Percentiles rank a stretch among this genome's conserved stretches.
These are phyloP conservation scores for Acipenser transmontanus DNA, from an alignment of 2,797 vertebrate genomes.

Conservation along the genomic window DNA sequence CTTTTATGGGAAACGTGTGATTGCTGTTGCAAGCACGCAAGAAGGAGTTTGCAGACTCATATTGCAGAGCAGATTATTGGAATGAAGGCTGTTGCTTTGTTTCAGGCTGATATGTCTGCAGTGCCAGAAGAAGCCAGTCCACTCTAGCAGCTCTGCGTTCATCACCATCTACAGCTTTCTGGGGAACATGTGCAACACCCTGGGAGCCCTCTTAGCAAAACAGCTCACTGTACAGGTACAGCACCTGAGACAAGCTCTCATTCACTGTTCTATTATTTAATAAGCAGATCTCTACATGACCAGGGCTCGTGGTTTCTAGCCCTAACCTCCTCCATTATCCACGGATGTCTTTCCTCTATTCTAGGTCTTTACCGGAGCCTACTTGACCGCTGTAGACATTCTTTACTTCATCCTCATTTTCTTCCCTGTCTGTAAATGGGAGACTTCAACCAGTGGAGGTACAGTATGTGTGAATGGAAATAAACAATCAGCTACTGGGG, in stretches of 20 bases:
- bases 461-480: neutral
- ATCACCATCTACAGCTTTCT: slow-evolving; percentile 58
- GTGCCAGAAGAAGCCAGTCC: slow-evolving; percentile 35
- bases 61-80: neutral
- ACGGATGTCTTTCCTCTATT: slow-evolving; percentile 3
- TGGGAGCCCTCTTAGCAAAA: slow-evolving; percentile 59
- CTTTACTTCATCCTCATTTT: slow-evolving; percentile 46
- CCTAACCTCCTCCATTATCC: too few relatives aligned
- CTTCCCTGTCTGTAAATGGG: slow-evolving; percentile 44
- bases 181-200: slow-evolving; percentile 55
- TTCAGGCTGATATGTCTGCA: slow-evolving; percentile 48
- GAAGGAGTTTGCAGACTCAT: neutral
- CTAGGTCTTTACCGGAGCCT: slow-evolving; percentile 61
- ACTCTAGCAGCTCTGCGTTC: slow-evolving; percentile 12
- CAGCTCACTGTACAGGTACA: slow-evolving; percentile 67
- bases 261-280: too few relatives aligned
- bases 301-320: too few relatives aligned
- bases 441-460: neutral
- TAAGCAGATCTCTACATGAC: too few relatives aligned
- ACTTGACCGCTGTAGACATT: slow-evolving; percentile 53
- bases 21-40: too few relatives aligned
- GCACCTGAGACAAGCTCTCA: neutral
- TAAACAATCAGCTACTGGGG: too few relatives aligned
- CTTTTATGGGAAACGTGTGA: too few relatives aligned
- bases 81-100: neutral